A percentile compares a stretch with the other conserved stretches of the same genome.
phyloP scores from a whole-genome alignment of 2,113 vertebrate genomes.

The Uria lomvia region DNA sequence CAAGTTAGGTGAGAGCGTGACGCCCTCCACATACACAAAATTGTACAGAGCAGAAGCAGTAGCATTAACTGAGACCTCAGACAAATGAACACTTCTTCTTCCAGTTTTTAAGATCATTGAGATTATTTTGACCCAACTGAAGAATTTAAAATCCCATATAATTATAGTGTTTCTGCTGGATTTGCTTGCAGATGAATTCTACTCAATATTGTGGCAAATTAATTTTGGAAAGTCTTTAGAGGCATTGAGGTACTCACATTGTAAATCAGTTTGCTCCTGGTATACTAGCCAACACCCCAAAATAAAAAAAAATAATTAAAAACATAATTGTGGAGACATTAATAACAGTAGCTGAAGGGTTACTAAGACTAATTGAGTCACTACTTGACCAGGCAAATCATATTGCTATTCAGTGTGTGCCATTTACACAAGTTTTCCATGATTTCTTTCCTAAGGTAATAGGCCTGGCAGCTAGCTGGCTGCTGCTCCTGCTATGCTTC shows the following conservation, averaged over 20 bases:
- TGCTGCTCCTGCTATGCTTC: conserved; percentile 65
- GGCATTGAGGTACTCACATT: not conserved
- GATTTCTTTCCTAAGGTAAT: conserved; percentile 71
- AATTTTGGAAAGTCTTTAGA: conserved; percentile 29
- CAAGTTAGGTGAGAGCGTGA: accelerated
- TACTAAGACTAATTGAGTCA: conserved; percentile 58
- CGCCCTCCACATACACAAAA: not conserved
- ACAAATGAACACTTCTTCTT: not conserved
- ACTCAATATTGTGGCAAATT: conserved; percentile 45
- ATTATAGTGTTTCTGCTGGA: conserved; percentile 17
- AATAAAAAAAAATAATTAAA: not conserved
- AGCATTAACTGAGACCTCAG: not conserved
- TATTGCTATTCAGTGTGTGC: conserved; percentile 49
- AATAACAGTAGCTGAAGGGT: conserved; percentile 47
- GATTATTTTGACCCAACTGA: conserved; percentile 6
- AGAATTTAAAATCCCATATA: conserved; percentile 30
- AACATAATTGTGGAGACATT: not conserved
- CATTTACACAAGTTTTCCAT: conserved; percentile 66
- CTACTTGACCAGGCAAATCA: conserved; percentile 67
- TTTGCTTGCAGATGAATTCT: conserved; percentile 39
- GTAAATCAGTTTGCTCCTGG: not conserved
- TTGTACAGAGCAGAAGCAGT: not conserved
- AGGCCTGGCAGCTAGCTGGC: conserved; percentile 69
- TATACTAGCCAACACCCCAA: not conserved
- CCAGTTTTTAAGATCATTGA: conserved; percentile 22